Base-by-base conservation (phyloP, 2,888 invertebrate genomes). In the Pristionchus exspectatus region DNA sequence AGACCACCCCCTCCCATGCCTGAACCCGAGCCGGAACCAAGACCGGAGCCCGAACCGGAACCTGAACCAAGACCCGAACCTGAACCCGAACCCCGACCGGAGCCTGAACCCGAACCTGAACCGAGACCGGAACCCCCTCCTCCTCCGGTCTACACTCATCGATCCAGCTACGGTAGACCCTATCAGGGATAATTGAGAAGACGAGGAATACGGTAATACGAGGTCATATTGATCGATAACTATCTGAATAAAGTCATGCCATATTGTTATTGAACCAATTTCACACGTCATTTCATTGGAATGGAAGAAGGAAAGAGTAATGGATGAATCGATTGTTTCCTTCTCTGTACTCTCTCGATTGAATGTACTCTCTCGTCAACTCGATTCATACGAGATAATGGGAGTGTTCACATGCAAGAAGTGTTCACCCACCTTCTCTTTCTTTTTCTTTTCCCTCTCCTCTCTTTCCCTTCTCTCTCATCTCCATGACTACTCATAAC, bases 121-220 rank as follows among this genome's bases (percentile, higher is more conserved):
- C 87, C 87, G 5, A 66, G 69, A 44, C 66, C 69, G 27, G 87
- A 87, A 27, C 87, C 87, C 21, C 87, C 87, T 87, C 87, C 87
- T 18, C 87, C 87, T 27, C 87, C 87, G 0, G 50, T 54, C 50
- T 81, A 44, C 50, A 27, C 27, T 16, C 72, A 81, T 27, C 24
- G 81, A 81, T 81, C 81, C 81, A 81, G 81, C 81, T 87, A 87
- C 87, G 87, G 87, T 44, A 87, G 87, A 50, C 87, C 87, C 50
- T 69, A 81, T 33, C 27, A 59, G 10, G 59, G 84, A 59, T 84
- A 84, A 84, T 63, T 33, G 59, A 84, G 24, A 21, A 21, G 10
- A 14, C 4, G 24, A 21, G 30, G 9, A 59, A 30, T 84, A 63
- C 33, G 21, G 50, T 84, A 84, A 21, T 56, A 84, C 56, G 59